A percentile compares a stretch with the other conserved stretches of the same genome.
phyloP scores from a whole-genome alignment of 2,888 invertebrate genomes.

The Tigriopus californicus region DNA sequence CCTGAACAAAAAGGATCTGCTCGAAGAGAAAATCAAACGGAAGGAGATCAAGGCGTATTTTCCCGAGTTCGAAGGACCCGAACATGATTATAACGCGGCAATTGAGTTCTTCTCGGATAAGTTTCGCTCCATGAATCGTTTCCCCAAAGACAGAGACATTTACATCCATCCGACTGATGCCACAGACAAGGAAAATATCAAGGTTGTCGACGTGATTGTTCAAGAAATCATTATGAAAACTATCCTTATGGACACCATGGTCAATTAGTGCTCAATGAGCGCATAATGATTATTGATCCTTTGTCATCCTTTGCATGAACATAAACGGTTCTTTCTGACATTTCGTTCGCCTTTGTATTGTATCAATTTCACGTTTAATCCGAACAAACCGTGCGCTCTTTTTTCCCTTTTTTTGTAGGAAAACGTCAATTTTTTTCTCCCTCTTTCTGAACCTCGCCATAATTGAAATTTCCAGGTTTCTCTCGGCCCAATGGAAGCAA shows the following conservation, averaged over 20 bases:
- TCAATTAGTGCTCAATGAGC: not conserved
- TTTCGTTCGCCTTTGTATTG: too few relatives aligned
- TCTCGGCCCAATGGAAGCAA: too few relatives aligned
- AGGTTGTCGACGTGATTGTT: slow-evolving; percentile 1
- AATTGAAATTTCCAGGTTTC: too few relatives aligned
- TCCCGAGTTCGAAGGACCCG: slow-evolving; percentile 1
- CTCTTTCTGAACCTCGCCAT: too few relatives aligned
- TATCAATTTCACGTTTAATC: too few relatives aligned
- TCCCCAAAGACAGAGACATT: slow-evolving; percentile 1
- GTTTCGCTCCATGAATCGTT: not conserved
- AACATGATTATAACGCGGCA: not conserved
- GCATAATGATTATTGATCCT: too few relatives aligned
- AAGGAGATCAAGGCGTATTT: not conserved
- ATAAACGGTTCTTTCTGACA: too few relatives aligned
- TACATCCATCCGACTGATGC: not conserved
- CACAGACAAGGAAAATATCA: slow-evolving; percentile 11
- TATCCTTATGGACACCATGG: not conserved
- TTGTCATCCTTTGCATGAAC: too few relatives aligned
- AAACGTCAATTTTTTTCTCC: too few relatives aligned
- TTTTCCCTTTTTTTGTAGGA: too few relatives aligned
- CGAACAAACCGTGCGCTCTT: too few relatives aligned
- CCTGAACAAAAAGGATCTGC: slow-evolving; percentile 5
- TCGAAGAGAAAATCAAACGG: slow-evolving; percentile 1
- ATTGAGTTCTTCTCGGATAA: not conserved
- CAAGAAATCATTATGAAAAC: slow-evolving; percentile 3